These are phyloP conservation scores for Pogoniulus pusillus DNA, from an alignment of 2,797 vertebrate species.

Conservation along the genomic window DNA sequence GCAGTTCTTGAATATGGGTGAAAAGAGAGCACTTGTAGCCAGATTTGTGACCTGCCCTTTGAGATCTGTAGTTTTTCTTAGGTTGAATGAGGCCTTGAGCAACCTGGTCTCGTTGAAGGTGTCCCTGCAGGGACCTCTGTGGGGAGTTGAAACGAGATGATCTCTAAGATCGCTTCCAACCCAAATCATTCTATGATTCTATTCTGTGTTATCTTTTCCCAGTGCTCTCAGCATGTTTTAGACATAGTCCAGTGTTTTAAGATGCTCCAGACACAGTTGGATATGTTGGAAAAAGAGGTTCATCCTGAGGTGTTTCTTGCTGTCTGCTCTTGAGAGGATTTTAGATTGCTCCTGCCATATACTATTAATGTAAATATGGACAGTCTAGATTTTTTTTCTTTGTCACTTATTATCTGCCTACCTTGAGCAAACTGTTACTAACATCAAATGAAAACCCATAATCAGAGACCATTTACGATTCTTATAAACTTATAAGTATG, in stretches of 20 bases:
- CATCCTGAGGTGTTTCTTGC: background rate
- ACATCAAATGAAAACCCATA: background rate
- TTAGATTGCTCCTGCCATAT: background rate
- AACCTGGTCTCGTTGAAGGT: too few species aligned
- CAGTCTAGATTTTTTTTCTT: background rate
- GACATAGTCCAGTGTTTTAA: background rate
- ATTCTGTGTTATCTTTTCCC: background rate
- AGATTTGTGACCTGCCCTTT: too few species aligned
- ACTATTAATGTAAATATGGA: background rate
- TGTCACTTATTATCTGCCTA: background rate
- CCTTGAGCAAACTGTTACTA: background rate
- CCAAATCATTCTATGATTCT: too few species aligned
- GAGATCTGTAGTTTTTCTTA: too few species aligned
- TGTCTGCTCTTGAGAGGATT: background rate
- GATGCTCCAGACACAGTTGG: background rate
- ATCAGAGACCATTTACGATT: background rate
- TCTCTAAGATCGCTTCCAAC: too few species aligned
- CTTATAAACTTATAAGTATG: background rate
- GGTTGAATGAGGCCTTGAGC: too few species aligned
- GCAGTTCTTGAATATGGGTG: too few species aligned
- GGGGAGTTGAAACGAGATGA: too few species aligned
- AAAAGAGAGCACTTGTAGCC: too few species aligned
- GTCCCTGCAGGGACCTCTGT: too few species aligned
- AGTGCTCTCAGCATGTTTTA: background rate
- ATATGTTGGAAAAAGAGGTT: background rate